These are phyloP conservation scores for Anarrhichthys ocellatus DNA, from an alignment of 2,113 vertebrate genomes.

Conservation along the genomic window DNA sequence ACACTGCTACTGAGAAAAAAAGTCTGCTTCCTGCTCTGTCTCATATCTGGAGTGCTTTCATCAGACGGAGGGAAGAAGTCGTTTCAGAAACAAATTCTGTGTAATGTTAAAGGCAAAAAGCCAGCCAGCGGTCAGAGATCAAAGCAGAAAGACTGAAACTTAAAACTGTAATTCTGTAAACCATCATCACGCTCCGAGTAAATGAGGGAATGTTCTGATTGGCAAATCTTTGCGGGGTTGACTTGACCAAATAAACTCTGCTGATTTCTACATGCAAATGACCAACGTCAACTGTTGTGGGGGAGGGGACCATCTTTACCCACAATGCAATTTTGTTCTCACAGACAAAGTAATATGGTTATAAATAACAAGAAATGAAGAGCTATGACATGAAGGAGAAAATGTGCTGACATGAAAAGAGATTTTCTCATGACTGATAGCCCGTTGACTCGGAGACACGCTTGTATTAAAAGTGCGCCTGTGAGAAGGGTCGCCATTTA, in stretches of 20 bases:
- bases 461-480: slow-evolving; percentile 86
- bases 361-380: slow-evolving; percentile 56
- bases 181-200: slow-evolving; percentile 64
- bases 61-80: slow-evolving; percentile 69
- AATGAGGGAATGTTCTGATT: slow-evolving; percentile 71
- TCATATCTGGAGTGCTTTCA: slow-evolving; percentile 80
- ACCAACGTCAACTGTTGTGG: slow-evolving; percentile 38
- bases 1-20: slow-evolving; percentile 72
- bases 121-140: slow-evolving; percentile 72
- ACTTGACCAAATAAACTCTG: slow-evolving; percentile 77
- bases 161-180: slow-evolving; percentile 82
- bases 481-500: slow-evolving; percentile 89
- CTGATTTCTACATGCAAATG: slow-evolving; percentile 72
- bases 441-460: slow-evolving; percentile 78
- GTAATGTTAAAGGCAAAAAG: slow-evolving; percentile 71
- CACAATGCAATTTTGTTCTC: slow-evolving; percentile 49
- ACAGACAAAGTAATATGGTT: slow-evolving; percentile 36
- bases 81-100: slow-evolving; percentile 74
- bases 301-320: slow-evolving; percentile 9
- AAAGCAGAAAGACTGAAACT: slow-evolving; percentile 76
- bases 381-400: slow-evolving; percentile 44
- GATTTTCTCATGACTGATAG: slow-evolving; percentile 87
- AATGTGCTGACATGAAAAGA: slow-evolving; percentile 73
- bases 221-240: slow-evolving; percentile 52
- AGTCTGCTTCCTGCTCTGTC: slow-evolving; percentile 79